Base-by-base conservation (phyloP, 2,797 vertebrate species). In the Phalanger gymnotis region DNA sequence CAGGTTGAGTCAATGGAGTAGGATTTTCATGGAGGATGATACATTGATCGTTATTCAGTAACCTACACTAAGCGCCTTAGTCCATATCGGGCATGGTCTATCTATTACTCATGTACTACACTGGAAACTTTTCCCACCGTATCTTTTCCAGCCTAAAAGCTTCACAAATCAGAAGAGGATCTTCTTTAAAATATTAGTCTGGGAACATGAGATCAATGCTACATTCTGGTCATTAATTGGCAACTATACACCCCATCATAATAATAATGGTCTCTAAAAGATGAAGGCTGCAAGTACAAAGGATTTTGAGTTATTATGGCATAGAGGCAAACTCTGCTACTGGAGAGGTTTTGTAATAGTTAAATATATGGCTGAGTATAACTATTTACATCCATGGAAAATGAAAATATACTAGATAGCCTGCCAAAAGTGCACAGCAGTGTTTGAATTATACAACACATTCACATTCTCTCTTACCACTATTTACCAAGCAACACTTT, bases 151-250 rank as follows among this genome's bases (percentile, higher is more conserved):
- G 7, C 2, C 28, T 53, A 90, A 22, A 55, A 90, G 53, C 27
- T 94, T 94, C 95, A 93, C 93, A 95, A 94, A 4, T 2, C 55
- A 89, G 93, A 90, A 91, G 56, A 27, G 52, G 53, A 87, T 19
- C 22, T 47, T 87, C 22, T 51, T 87, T 87, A 87, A 87, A 87
- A 87, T 87, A 51, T 87, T 47, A 87, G 22, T 51, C 40, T 87
- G 40, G 40, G 90, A 92, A 55, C 40, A 54, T 31, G 91, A 73
- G 61, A 31, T 55, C 34, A 61, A 0, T 58, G 12, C 28, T 92
- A 61, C 5, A 25, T 22, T 89, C 30, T 93, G n/a, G 11, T 87
- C 92, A 92, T 53, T 89, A 58, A 53, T 89, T 66, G 53, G 14
- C 25, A 92, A 25, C 13, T 19, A 6, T 57, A 30, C 54, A 10